A percentile compares a stretch with the other conserved stretches of the same genome.
These are phyloP conservation scores for Siniperca obscura DNA, from an alignment of 2,797 vertebrate genomes.

Conservation along the genomic window DNA sequence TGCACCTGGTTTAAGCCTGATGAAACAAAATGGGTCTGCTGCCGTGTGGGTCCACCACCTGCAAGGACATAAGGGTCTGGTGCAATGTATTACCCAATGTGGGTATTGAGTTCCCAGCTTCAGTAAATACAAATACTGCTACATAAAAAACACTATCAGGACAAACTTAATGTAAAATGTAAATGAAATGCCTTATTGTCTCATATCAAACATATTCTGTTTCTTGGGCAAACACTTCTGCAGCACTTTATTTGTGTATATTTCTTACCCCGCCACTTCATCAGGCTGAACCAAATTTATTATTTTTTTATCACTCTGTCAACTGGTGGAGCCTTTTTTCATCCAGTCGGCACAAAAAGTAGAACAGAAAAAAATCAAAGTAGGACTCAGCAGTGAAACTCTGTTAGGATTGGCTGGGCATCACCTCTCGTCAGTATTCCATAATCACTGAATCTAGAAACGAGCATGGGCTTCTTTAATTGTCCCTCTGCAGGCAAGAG, in stretches of 20 bases:
- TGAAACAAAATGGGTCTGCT: background rate
- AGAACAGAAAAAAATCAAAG: conserved; percentile 66
- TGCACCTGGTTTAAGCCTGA: background rate
- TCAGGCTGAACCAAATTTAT: conserved; percentile 40
- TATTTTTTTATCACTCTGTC: conserved; percentile 49
- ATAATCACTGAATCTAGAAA: conserved; percentile 53
- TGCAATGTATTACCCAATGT: background rate
- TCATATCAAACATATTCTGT: conserved; percentile 11
- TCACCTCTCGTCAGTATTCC: conserved; percentile 80
- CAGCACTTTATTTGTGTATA: conserved; percentile 25
- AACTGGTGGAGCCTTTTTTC: conserved; percentile 43
- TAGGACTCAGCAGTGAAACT: conserved; percentile 49
- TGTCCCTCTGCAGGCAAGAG: conserved; percentile 72
- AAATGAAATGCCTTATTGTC: conserved; percentile 19
- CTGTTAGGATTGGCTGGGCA: conserved; percentile 56
- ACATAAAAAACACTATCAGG: conserved; percentile 6
- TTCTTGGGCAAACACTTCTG: conserved; percentile 23
- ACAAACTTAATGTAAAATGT: conserved; percentile 7
- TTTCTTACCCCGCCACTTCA: conserved; percentile 21
- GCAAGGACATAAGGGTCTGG: background rate
- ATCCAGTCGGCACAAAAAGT: conserved; percentile 22
- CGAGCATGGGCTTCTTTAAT: conserved; percentile 70
- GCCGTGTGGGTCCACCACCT: background rate
- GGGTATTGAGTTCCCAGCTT: background rate
- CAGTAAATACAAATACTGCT: conserved; percentile 2